Conservation (phyloP, 2,113 vertebrate genomes). For the Halichoerus grypus region DNA sequence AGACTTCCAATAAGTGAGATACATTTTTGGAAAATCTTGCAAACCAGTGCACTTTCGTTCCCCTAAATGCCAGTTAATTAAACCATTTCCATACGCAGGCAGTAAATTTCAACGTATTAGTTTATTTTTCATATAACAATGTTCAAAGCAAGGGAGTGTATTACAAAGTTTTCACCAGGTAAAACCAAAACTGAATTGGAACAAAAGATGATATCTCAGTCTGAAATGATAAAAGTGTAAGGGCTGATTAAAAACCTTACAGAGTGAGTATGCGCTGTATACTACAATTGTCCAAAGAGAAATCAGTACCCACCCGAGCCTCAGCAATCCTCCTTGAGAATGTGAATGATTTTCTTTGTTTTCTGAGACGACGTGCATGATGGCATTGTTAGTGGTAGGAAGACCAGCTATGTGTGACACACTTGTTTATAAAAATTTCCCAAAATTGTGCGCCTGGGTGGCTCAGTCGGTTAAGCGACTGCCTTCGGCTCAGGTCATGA, state of each 20-base stretch:
- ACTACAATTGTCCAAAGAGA: not conserved
- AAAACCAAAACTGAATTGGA: constrained; percentile 17
- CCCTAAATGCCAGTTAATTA: not conserved
- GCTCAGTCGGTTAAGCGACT: no score
- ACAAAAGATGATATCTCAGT: not conserved
- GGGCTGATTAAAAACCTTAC: not conserved
- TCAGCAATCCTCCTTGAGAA: constrained; percentile 7
- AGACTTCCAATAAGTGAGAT: not conserved
- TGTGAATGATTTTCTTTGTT: constrained; percentile 37
- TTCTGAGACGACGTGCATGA: not conserved
- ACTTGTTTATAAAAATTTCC: not conserved
- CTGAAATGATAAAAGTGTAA: not conserved
- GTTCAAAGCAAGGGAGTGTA: not conserved
- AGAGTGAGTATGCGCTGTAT: not conserved
- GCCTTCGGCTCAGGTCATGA: no score
- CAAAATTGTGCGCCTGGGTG: not conserved
- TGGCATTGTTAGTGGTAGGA: not conserved
- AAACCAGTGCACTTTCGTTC: not conserved
- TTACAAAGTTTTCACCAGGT: not conserved
- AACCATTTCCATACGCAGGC: not conserved
- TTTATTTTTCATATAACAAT: constrained; percentile 14
- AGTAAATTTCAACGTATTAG: not conserved
- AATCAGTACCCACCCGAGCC: not conserved
- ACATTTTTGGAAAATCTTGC: not conserved
- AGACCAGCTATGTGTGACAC: not conserved